Conservation (phyloP, 1,140 invertebrate genomes). For the Euura lappo region DNA sequence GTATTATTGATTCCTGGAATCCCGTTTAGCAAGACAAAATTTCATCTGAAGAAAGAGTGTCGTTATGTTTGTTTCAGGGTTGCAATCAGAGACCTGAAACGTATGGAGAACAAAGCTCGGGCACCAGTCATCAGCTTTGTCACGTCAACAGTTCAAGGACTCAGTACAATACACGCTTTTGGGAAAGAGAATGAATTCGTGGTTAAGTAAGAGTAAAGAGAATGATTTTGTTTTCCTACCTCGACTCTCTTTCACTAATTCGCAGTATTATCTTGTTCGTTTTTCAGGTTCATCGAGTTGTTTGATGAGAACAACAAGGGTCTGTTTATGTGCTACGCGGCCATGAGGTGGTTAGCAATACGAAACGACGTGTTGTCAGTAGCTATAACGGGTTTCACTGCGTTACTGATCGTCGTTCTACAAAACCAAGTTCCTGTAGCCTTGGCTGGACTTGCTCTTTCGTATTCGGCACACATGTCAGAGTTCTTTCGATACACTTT, state of each 20-base stretch:
- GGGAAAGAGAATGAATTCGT: conserved; percentile 62
- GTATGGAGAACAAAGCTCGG: conserved; percentile 66
- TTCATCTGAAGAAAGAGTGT: too few species aligned
- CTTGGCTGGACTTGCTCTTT: conserved; percentile 71
- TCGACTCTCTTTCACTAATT: too few species aligned
- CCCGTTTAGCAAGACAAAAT: too few species aligned
- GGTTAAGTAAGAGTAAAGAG: conserved; percentile 55
- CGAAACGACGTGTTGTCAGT: conserved; percentile 68
- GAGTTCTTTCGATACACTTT: conserved; percentile 73
- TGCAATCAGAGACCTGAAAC: conserved; percentile 68
- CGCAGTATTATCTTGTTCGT: neutral
- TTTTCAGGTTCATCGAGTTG: conserved; percentile 63
- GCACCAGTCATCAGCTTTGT: conserved; percentile 73
- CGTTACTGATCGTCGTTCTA: conserved; percentile 65
- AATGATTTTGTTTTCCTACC: too few species aligned
- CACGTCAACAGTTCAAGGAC: conserved; percentile 67
- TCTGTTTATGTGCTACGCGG: conserved; percentile 64
- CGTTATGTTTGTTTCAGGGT: too few species aligned
- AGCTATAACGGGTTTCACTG: conserved; percentile 60
- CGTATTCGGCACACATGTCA: conserved; percentile 71
- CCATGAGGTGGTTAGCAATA: conserved; percentile 73
- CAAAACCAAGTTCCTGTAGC: conserved; percentile 65
- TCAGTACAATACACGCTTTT: conserved; percentile 71
- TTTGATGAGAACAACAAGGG: conserved; percentile 64
- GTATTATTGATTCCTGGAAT: too few species aligned